Percentiles rank a stretch among this genome's conserved stretches.
These are phyloP conservation scores for Xestia sexstrigata DNA, from an alignment of 2,888 invertebrate genomes.

Conservation along the genomic window DNA sequence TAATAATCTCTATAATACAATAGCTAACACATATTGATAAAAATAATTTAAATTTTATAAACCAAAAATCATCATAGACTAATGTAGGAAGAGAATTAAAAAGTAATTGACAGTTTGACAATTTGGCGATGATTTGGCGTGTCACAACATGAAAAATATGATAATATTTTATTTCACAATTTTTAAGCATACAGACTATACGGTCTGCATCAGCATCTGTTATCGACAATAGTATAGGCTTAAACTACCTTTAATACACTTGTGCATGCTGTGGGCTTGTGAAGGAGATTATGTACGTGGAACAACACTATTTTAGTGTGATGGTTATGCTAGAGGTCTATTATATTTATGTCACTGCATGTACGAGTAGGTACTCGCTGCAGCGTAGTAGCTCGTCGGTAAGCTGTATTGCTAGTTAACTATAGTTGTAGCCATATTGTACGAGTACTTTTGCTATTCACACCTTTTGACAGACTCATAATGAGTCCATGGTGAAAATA, in stretches of 20 bases:
- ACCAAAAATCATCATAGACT: no score
- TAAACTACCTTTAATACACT: slow-evolving; percentile 18
- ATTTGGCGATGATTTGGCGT: no score
- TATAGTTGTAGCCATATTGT: no score
- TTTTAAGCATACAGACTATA: no score
- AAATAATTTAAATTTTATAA: no score
- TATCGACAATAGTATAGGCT: slow-evolving; percentile 3
- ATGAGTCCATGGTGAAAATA: no score
- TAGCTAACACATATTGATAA: no score
- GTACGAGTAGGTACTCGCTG: not conserved
- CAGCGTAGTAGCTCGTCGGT: not conserved
- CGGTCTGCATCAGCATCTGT: not conserved
- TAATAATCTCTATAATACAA: no score
- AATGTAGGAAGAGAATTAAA: no score
- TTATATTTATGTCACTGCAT: not conserved
- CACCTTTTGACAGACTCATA: not conserved
- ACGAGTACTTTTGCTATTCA: not conserved
- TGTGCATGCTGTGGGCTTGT: not conserved
- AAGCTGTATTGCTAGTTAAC: not conserved
- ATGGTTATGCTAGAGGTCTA: not conserved
- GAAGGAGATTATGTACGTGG: slow-evolving; percentile 5
- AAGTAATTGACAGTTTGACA: no score
- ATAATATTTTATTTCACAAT: no score
- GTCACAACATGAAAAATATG: no score
- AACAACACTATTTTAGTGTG: slow-evolving; percentile 18